phyloP scores from a whole-genome alignment of 2,888 invertebrate genomes.

The Apodemia zela region DNA sequence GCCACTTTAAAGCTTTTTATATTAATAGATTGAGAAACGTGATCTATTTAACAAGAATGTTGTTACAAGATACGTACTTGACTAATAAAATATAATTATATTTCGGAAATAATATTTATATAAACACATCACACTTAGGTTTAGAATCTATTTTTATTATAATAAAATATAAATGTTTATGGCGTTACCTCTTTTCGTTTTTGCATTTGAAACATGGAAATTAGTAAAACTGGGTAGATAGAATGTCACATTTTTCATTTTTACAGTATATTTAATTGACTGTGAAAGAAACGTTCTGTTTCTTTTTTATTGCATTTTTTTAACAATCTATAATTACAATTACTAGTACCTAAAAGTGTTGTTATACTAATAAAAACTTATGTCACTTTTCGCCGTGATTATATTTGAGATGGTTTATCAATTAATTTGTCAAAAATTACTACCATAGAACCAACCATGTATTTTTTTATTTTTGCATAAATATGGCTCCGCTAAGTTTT shows the following conservation, averaged over 20 bases:
- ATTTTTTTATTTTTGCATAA: too few relatives aligned
- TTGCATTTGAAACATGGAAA: neutral
- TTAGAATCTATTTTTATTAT: neutral
- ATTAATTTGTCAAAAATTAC: neutral
- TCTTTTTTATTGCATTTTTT: slow-evolving; percentile 39
- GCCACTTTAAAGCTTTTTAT: neutral
- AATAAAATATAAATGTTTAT: neutral
- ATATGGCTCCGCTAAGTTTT: too few relatives aligned
- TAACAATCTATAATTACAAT: slow-evolving; percentile 6
- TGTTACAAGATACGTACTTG: too few relatives aligned
- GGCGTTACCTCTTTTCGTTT: neutral
- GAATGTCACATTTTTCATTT: slow-evolving; percentile 2
- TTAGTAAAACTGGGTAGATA: too few relatives aligned
- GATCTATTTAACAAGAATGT: neutral
- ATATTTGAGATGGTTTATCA: neutral
- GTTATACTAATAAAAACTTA: slow-evolving; percentile 21
- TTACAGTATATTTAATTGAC: slow-evolving; percentile 42
- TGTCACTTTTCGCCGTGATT: neutral
- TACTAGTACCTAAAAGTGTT: slow-evolving; percentile 29
- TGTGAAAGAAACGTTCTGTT: slow-evolving; percentile 40
- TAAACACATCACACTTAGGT: neutral
- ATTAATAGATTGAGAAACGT: neutral
- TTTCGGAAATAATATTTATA: neutral
- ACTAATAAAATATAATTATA: neutral
- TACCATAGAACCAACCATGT: neutral